Evolutionary conservation across 2,888 invertebrate species (phyloP), one percentile per base, ranked within the genome.

Genomic region (Tenthredo distinguenda): DNA sequence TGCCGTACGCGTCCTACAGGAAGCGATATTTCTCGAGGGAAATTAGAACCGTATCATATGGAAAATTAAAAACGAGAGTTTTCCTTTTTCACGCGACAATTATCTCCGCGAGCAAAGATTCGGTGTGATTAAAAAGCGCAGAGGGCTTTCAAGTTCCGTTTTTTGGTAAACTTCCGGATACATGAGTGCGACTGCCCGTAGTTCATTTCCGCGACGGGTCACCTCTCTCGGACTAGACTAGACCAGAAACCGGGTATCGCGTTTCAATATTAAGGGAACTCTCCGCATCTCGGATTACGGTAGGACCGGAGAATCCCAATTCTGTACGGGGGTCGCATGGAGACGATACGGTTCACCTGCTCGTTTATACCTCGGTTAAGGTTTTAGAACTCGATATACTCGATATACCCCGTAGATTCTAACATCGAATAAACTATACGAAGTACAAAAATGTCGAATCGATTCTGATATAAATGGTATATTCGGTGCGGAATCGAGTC

Each of bases 151-250:
- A 1, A 50, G 47, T 47, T 47, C 15, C 55, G n/a, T 7, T 55
- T 43, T 43, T n/a, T 6, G 55, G n/a, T n/a, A 55, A n/a, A 55
- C 55, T 55, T 55, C 55, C 55, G 55, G 55, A 55, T n/a, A n/a
- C 7, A n/a, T n/a, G 6, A n/a, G 50, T 50, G n/a, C 6, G 6
- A 6, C 18, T 50, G 6, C n/a, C n/a, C 6, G 10, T 58, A 62
- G 62, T 62, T 74, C 40, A 74, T 74, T 74, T 74, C 74, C 74
- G 55, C n/a, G 21, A 74, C 4, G 26, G 43, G 74, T 55, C 55
- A n/a, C 0, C 18, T 55, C 74, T 40, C 40, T 47, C 10, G n/a
- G 18, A 50, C 50, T 55, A 55, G n/a, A 55, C 55, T n/a, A 55
- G 43, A 40, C 43, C n/a, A 43, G 26, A 74, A 26, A 47, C 26